Conservation (phyloP, 2,888 invertebrate species). For the Invenusta paracnida region DNA sequence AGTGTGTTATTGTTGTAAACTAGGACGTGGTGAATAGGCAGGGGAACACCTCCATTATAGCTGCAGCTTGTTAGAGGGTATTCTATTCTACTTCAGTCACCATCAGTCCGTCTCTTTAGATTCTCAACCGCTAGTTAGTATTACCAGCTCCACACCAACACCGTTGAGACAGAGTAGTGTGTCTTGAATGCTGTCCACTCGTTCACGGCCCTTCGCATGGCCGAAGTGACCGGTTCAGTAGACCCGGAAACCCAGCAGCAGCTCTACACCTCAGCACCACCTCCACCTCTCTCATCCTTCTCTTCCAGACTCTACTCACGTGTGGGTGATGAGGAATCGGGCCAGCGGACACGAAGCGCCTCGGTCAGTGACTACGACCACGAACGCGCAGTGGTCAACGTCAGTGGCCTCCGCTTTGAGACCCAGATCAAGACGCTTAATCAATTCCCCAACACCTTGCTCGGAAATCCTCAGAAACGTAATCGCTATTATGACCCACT, state of each 20-base stretch:
- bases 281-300: neutral
- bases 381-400: slow-evolving; percentile 59
- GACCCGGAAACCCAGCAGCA: neutral
- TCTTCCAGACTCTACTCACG: neutral
- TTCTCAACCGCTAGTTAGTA: too few species aligned
- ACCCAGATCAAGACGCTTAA: slow-evolving; percentile 94
- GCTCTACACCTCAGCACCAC: neutral
- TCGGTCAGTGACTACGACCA: neutral
- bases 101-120: too few species aligned
- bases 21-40: too few species aligned
- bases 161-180: too few species aligned
- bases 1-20: too few species aligned
- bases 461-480: slow-evolving; percentile 74
- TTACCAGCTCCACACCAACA: too few species aligned
- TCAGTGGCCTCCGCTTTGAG: slow-evolving; percentile 92
- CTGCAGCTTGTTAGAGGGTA: too few species aligned
- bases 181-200: too few species aligned
- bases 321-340: neutral
- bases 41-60: too few species aligned
- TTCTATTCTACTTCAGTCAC: too few species aligned
- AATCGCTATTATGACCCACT: slow-evolving; percentile 96
- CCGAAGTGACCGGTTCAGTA: neutral
- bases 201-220: too few species aligned
- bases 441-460: slow-evolving; percentile 95
- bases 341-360: neutral